Evolutionary conservation across 1,140 invertebrate species (phyloP).

Genomic region (Mylabris phalerata): DNA sequence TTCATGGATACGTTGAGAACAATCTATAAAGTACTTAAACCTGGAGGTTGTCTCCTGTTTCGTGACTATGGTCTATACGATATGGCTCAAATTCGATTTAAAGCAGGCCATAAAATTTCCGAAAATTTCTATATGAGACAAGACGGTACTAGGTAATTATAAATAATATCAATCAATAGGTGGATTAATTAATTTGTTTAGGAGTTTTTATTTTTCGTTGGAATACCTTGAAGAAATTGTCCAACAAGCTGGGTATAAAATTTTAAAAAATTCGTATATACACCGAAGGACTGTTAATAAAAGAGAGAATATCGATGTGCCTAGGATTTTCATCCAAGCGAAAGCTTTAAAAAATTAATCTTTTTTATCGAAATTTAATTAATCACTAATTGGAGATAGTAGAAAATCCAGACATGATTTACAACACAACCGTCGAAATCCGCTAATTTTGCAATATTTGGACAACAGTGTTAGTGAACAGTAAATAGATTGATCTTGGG

Average conservation of each 20-base stretch:
- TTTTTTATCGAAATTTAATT: background rate
- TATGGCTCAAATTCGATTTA: conserved; percentile 92
- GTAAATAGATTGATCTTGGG: conserved; percentile 43
- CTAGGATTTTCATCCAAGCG: conserved; percentile 85
- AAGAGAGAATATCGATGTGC: conserved; percentile 86
- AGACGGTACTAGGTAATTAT: conserved; percentile 84
- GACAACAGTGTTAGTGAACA: conserved; percentile 45
- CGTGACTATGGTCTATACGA: conserved; percentile 98
- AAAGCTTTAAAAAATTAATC: conserved; percentile 53
- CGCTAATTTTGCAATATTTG: conserved; percentile 49
- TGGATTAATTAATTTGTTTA: conserved; percentile 31
- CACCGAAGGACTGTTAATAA: conserved; percentile 81
- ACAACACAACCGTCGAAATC: conserved; percentile 51
- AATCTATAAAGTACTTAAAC: conserved; percentile 62
- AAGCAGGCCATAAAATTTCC: conserved; percentile 82
- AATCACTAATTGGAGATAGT: conserved; percentile 3
- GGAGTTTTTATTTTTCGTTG: conserved; percentile 74
- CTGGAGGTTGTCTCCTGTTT: conserved; percentile 81
- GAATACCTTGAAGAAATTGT: conserved; percentile 62
- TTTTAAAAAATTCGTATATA: conserved; percentile 65
- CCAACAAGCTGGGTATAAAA: conserved; percentile 59
- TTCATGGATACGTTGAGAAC: conserved; percentile 65
- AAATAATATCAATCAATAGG: conserved; percentile 4
- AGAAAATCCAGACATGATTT: conserved; percentile 40
- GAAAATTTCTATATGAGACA: conserved; percentile 96